Evolutionary conservation across 2,888 invertebrate genomes (phyloP), one percentile per base, ranked within the genome.

Genomic region (Eupithecia subumbrata): DNA sequence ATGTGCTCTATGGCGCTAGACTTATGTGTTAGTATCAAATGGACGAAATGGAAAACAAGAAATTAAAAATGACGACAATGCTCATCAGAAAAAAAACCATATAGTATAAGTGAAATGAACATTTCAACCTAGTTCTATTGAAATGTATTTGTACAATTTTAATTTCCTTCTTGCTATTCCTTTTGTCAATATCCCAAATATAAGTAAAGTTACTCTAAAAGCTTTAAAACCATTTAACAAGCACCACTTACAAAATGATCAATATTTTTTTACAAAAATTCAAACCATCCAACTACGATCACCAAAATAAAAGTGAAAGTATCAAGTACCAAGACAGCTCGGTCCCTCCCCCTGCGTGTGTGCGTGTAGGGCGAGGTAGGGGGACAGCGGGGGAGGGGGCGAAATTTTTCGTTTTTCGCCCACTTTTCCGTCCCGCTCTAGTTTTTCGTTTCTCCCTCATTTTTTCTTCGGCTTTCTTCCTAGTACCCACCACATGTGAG

Each of bases 401-500:
- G 92, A 93, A 94, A 95, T 94, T 95, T 95, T 95, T 95, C 94
- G 94, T 94, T 94, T 95, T 95, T 95, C 95, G 91, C 94, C 94
- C 93, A 94, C 94, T 94, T 94, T 94, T 93, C 94, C 92, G 93
- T 95, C 95, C 93, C 91, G 92, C 92, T 95, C 95, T 95, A 94
- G 94, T 95, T 95, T 94, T 95, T 94, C 93, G 88, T 93, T 76
- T 82, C 94, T 94, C 94, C 93, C 94, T 95, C 94, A 91, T 94
- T 95, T 95, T 95, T 94, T 94, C 93, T 94, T 94, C 79, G 91
- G 91, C 92, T 92, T 89, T 92, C 92, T 94, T 95, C 95, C 94
- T 95, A 93, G 93, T 93, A 91, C 93, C 94, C 93, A 94, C 94
- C 95, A 94, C 95, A 95, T 94, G 95, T 95, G 95, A 93, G 94